A percentile compares a stretch with the other conserved stretches of the same genome.
Evolutionary conservation across 2,113 vertebrate genomes (phyloP).

Genomic region (Spilogale gracilis): DNA sequence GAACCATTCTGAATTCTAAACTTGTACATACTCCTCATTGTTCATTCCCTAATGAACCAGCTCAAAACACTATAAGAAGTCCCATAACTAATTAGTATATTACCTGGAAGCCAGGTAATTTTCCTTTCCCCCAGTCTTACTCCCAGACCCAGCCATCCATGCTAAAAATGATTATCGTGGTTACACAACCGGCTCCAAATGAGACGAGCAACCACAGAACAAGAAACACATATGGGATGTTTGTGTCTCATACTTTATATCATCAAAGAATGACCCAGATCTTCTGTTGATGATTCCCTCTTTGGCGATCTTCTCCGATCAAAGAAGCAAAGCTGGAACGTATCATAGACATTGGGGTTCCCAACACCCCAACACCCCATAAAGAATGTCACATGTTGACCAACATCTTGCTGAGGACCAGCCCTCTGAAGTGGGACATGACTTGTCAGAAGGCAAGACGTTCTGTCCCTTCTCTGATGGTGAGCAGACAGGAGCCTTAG

Average conservation of each 20-base stretch:
- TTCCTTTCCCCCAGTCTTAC: background rate
- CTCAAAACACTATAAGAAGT: background rate
- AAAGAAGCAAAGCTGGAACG: background rate
- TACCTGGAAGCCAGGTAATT: background rate
- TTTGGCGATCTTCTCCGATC: background rate
- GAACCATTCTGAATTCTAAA: background rate
- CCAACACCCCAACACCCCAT: background rate
- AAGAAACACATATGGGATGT: background rate
- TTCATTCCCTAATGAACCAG: background rate
- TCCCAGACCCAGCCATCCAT: background rate
- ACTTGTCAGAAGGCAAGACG: background rate
- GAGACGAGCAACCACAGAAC: background rate
- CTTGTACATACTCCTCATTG: background rate
- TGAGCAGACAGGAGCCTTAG: background rate
- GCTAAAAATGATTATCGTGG: background rate
- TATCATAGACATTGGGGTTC: background rate
- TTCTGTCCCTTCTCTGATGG: background rate
- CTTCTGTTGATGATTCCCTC: background rate
- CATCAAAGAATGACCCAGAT: background rate
- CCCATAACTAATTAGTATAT: background rate
- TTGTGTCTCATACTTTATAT: background rate
- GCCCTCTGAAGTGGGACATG: background rate
- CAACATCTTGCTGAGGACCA: background rate
- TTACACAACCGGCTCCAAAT: background rate
- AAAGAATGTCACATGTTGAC: background rate